Conservation (phyloP, 2,888 invertebrate genomes). For the Aricia artaxerxes region DNA sequence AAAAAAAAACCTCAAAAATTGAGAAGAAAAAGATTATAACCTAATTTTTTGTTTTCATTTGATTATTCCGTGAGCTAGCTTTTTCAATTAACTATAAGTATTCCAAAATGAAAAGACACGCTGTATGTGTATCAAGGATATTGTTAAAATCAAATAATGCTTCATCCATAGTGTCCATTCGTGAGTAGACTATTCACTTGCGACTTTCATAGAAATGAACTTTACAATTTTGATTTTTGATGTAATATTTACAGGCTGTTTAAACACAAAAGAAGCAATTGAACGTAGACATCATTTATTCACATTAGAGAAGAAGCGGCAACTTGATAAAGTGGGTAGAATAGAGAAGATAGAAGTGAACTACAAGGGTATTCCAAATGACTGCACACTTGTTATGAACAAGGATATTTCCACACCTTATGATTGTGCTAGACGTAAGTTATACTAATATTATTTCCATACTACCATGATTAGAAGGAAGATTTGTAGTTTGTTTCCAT, state of each 20-base stretch:
- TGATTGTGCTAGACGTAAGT: conserved; percentile 93
- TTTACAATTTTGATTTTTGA: neutral
- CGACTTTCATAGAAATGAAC: neutral
- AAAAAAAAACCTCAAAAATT: neutral
- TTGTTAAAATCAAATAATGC: conserved; percentile 48
- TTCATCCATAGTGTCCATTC: conserved; percentile 42
- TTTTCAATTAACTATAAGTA: conserved; percentile 25
- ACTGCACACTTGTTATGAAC: conserved; percentile 92
- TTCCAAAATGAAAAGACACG: conserved; percentile 59
- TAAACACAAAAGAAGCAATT: conserved; percentile 76
- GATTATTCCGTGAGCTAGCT: neutral
- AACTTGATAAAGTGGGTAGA: conserved; percentile 87
- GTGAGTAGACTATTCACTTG: conserved; percentile 46
- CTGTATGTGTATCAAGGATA: conserved; percentile 52
- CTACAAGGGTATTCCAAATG: conserved; percentile 87
- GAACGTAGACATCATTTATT: conserved; percentile 86
- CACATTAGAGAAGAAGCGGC: conserved; percentile 87
- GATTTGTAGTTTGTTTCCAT: neutral
- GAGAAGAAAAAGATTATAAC: neutral
- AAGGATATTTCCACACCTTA: conserved; percentile 94
- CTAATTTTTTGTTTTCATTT: conserved; percentile 29
- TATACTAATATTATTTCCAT: neutral
- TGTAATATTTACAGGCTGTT: conserved; percentile 57
- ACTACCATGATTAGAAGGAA: neutral
- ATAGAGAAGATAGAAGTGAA: conserved; percentile 95